A percentile compares a stretch with the other conserved stretches of the same genome.
phyloP scores from a whole-genome alignment of 1,140 invertebrate species.

The Platyura marginata region DNA sequence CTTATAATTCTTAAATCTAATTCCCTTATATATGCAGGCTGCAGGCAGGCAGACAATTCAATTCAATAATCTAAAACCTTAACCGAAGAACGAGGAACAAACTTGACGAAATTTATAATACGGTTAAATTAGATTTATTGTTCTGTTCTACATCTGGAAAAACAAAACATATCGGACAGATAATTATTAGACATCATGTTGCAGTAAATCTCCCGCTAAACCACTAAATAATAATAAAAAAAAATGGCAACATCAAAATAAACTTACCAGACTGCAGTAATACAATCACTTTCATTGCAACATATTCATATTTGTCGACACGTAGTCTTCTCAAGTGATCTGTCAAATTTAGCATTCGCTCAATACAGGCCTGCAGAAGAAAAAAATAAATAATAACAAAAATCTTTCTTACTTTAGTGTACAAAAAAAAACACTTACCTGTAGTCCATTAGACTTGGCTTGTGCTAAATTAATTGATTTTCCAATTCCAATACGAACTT shows the following conservation, averaged over 20 bases:
- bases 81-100: too few species aligned
- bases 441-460: slow-evolving; percentile 30
- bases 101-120: too few species aligned
- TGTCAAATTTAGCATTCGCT: slow-evolving; percentile 85
- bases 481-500: slow-evolving; percentile 61
- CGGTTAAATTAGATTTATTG: too few species aligned
- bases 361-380: slow-evolving; percentile 56
- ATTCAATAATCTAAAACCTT: too few species aligned
- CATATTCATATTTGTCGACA: slow-evolving; percentile 94
- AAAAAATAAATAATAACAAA: background rate
- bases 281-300: slow-evolving; percentile 89
- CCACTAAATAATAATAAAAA: too few species aligned
- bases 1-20: too few species aligned
- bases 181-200: too few species aligned
- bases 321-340: slow-evolving; percentile 74
- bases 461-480: slow-evolving; percentile 51
- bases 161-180: too few species aligned
- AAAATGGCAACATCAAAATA: background rate
- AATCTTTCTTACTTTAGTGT: background rate
- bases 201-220: too few species aligned
- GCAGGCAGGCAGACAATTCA: too few species aligned
- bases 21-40: too few species aligned
- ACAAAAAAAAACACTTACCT: slow-evolving; percentile 11
- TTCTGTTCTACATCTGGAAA: too few species aligned
- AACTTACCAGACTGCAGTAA: slow-evolving; percentile 73